These are phyloP conservation scores for Actinemys pallida DNA, from an alignment of 2,113 vertebrate species.

Conservation along the genomic window DNA sequence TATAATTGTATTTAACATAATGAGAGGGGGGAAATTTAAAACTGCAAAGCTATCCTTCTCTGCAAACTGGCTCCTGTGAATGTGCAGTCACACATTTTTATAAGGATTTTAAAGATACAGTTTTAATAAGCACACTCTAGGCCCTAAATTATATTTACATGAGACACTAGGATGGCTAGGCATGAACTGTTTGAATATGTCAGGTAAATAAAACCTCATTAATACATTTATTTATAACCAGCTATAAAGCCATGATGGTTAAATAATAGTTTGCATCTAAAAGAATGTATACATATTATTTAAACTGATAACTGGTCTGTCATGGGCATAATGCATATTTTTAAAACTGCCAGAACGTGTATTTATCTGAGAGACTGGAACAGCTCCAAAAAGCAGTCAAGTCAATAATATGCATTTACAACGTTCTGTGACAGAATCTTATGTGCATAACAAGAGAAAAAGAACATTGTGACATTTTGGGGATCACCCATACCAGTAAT, in stretches of 20 bases:
- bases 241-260: not conserved
- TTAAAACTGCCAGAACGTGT: not conserved
- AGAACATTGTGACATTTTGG: not conserved
- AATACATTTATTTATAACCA: conserved; percentile 24
- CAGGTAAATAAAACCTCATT: not conserved
- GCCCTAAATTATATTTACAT: not conserved
- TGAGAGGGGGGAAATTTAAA: conserved; percentile 40
- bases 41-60: conserved; percentile 15
- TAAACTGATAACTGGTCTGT: conserved; percentile 23
- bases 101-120: conserved; percentile 24
- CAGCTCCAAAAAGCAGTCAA: conserved; percentile 1
- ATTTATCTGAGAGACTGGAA: conserved; percentile 41
- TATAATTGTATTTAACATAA: conserved; percentile 57
- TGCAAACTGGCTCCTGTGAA: conserved; percentile 40
- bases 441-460: not conserved
- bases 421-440: not conserved
- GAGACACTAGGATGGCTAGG: not conserved
- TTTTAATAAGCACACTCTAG: not conserved
- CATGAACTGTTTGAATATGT: not conserved
- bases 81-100: conserved; percentile 35
- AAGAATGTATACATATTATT: conserved; percentile 16
- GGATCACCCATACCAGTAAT: not conserved
- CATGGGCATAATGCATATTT: conserved; percentile 20
- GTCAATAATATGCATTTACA: not conserved
- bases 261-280: conserved; percentile 24